Evolutionary conservation across 2,113 vertebrate genomes (phyloP), one percentile per base, ranked within the genome.

Genomic region (Corythornis vintsioides): DNA sequence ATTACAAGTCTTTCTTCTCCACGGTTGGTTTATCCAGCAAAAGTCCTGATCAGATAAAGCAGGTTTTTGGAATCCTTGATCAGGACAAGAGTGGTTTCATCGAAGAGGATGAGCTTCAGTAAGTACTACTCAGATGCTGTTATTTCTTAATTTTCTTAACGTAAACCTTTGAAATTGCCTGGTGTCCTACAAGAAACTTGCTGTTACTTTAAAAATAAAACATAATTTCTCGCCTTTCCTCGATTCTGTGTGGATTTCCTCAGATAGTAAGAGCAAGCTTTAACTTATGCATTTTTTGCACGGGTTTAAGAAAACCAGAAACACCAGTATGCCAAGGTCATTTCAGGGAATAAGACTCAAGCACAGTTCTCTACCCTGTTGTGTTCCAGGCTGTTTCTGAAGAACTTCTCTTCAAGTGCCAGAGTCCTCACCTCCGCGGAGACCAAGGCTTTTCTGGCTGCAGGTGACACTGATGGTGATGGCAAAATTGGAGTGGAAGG

Each of bases 401-500:
- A 98, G 98, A 98, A 97, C 94, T 98, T 98, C 97, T 97, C 96
- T 33, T 93, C 97, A 3, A 19, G 22, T 38, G 98, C 98, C 97
- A 97, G 97, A 97, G 97, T 73, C 78, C 97, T 98, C 91, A 98
- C 97, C 14, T 94, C 97, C 0, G 95, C 95, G 2, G 98, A 98
- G 97, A 98, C 98, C 92, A 97, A 98, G 96, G 69, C 83, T 31
- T 98, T 98, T 66, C 89, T 99, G 33, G 14, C 96, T 90, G 98
- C 97, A 42, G 98, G 98, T 48, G 98, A 99, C 96, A 90, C 91
- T 33, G 98, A 99, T 59, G 98, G 98, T 5, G 98, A 99, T 4
- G 98, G 98, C 96, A 98, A 97, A 97, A 98, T 98, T 25, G 98
- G 98, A 97, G 95, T 97, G 89, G 98, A 98, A 89, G 98, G 98